Percentiles rank a stretch among this genome's conserved stretches.
Evolutionary conservation across 2,797 vertebrate species (phyloP).

Genomic region (Acanthurus leucopareius): DNA sequence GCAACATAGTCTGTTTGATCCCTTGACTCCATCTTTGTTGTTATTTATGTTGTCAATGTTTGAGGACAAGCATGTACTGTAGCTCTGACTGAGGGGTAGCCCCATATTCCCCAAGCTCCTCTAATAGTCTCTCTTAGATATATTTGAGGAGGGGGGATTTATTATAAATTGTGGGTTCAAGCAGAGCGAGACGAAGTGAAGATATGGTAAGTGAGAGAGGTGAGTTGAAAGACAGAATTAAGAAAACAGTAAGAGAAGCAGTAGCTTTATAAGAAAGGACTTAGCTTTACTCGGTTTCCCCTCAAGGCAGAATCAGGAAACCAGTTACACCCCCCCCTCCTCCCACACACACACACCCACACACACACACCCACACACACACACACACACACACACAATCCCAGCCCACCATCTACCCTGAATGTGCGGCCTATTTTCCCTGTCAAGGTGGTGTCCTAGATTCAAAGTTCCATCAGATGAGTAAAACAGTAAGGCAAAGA

Average conservation of each 20-base stretch:
- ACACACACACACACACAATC: conserved; percentile 19
- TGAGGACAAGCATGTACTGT: conserved; percentile 16
- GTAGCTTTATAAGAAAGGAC: conserved; percentile 56
- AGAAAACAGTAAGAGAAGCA: conserved; percentile 37
- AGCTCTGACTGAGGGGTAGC: conserved; percentile 14
- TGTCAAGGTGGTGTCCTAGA: conserved; percentile 86
- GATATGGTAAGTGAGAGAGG: conserved; percentile 20
- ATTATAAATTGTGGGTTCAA: not conserved
- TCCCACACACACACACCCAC: not conserved
- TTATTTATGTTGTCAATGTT: conserved; percentile 40
- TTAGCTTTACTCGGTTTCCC: conserved; percentile 59
- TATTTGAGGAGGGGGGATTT: not conserved
- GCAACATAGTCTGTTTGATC: conserved; percentile 68
- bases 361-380: conserved; percentile 11
- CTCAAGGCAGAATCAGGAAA: conserved; percentile 71
- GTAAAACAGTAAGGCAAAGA: conserved; percentile 65
- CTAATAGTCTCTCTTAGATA: conserved; percentile 20
- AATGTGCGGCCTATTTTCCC: conserved; percentile 83
- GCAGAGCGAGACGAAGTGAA: conserved; percentile 17
- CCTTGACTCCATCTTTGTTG: conserved; percentile 38
- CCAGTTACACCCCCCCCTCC: conserved; percentile 56
- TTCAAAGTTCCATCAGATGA: conserved; percentile 76
- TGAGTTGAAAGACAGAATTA: conserved; percentile 40
- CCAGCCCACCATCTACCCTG: conserved; percentile 65
- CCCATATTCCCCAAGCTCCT: not conserved